Conservation (phyloP, 2,113 vertebrate species). For the Prinia subflava region DNA sequence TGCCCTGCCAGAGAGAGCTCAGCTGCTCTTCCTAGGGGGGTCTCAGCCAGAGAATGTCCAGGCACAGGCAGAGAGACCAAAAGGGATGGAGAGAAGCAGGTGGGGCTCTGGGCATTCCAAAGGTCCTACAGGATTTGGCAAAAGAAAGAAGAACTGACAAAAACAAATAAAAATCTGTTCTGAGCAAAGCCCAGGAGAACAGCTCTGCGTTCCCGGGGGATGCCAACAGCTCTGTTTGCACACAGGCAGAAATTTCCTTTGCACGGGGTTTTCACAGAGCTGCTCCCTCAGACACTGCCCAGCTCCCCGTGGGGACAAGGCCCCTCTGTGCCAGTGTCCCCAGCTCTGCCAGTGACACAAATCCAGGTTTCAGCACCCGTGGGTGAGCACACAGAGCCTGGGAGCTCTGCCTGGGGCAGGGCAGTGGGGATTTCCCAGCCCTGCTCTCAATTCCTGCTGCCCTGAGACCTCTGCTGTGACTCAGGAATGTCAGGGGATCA, state of each 20-base stretch:
- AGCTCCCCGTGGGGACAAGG: not conserved
- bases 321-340: not conserved
- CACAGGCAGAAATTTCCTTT: rapidly evolving
- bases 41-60: not conserved
- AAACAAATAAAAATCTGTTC: not conserved
- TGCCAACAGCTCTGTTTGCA: not conserved
- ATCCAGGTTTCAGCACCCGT: rapidly evolving
- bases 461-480: not conserved
- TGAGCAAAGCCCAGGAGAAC: not conserved
- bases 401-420: not conserved
- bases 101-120: not conserved
- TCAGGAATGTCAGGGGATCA: not conserved
- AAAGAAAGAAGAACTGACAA: not conserved
- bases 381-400: not conserved
- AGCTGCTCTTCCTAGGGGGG: not conserved
- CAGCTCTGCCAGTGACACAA: not conserved
- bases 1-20: not conserved
- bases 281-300: not conserved
- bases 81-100: not conserved
- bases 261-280: not conserved
- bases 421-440: rapidly evolving
- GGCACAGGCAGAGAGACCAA: not conserved
- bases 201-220: not conserved
- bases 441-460: not conserved
- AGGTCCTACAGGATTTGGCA: not conserved